Conservation (phyloP, 2,888 invertebrate genomes). For the Didymodactylos carnosus region DNA sequence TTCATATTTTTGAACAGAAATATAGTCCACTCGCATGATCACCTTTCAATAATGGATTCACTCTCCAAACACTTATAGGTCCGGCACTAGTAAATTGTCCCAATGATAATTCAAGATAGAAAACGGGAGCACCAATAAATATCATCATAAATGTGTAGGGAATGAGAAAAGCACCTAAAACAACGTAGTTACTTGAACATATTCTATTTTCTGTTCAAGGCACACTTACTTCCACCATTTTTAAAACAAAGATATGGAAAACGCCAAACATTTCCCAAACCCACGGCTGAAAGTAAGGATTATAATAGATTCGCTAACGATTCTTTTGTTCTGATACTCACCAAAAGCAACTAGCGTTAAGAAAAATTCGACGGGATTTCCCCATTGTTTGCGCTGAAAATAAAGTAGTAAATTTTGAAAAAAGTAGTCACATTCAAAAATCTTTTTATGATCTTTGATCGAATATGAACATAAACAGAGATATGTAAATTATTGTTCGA, state of each 20-base stretch:
- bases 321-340: background rate
- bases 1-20: background rate
- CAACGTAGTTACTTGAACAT: too few species aligned
- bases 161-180: background rate
- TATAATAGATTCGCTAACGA: background rate
- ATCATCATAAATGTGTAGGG: background rate
- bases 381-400: background rate
- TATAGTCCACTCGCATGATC: background rate
- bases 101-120: background rate
- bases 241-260: conserved; percentile 53
- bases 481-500: too few species aligned
- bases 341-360: background rate
- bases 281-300: conserved; percentile 25
- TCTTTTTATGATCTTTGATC: too few species aligned
- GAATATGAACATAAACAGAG: too few species aligned
- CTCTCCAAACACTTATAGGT: background rate
- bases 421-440: too few species aligned
- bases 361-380: background rate
- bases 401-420: too few species aligned
- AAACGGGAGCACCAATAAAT: background rate
- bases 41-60: background rate
- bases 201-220: too few species aligned
- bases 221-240: conserved; percentile 37
- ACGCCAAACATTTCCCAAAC: conserved; percentile 70
- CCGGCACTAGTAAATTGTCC: background rate